Conservation (phyloP, 2,888 invertebrate genomes). For the Glaucopsyche alexis region DNA sequence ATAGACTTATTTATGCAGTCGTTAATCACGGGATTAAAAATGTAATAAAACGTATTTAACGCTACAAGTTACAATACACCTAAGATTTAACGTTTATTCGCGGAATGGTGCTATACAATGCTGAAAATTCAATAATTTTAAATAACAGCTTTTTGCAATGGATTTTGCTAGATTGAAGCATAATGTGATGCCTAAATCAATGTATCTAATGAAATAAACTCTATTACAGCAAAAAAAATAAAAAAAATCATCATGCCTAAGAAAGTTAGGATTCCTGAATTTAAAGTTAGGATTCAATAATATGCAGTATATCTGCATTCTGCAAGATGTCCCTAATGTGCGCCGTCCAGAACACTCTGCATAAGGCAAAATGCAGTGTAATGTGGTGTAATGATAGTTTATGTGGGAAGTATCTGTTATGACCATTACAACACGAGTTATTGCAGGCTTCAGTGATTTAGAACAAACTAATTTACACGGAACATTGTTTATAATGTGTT, state of each 20-base stretch:
- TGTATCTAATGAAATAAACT: no score
- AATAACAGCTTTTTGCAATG: no score
- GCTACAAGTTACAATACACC: no score
- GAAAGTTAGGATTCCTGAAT: no score
- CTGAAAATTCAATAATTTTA: no score
- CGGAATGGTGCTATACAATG: no score
- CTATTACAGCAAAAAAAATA: no score
- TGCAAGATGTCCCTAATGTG: not conserved
- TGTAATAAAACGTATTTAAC: slow-evolving; percentile 11
- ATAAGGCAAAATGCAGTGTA: slow-evolving; percentile 33
- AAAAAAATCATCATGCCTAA: no score
- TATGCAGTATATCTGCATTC: not conserved
- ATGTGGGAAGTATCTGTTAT: slow-evolving; percentile 40
- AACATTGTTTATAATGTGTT: slow-evolving; percentile 29
- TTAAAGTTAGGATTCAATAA: no score
- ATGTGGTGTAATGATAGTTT: slow-evolving; percentile 39
- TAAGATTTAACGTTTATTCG: no score
- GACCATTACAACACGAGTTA: slow-evolving; percentile 37
- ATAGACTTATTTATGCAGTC: slow-evolving; percentile 1
- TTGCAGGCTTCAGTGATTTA: slow-evolving; percentile 27
- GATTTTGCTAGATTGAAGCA: no score
- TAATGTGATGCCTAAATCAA: no score
- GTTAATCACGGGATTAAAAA: slow-evolving; percentile 21
- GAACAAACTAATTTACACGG: slow-evolving; percentile 24
- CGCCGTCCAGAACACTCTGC: not conserved